Evolutionary conservation across 2,888 invertebrate genomes (phyloP), one percentile per base, ranked within the genome.

Genomic region (Colletes collaris): DNA sequence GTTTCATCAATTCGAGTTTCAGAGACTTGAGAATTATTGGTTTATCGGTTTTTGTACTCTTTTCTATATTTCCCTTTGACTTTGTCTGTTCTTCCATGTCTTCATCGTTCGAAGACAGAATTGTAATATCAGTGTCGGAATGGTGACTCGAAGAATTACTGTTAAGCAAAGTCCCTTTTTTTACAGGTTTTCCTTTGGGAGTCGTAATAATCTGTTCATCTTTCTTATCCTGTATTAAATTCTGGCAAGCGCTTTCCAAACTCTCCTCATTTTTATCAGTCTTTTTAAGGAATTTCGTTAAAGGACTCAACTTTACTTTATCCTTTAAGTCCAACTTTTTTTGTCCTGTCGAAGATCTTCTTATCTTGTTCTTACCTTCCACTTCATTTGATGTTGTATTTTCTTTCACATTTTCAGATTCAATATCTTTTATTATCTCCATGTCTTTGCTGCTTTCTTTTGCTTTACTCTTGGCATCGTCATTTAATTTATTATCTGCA

Each of bases 201-300:
- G 27, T 27, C 27, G 27, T 44, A 44, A 70, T 52, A 58, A 8
- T 1, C 27, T 27, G 66, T 5, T 79, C 58, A 62, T 70, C 10
- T 40, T 40, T 49, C 16, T 68, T 16, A 35, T 75, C 59, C 35
- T 69, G 44, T 3, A 50, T 35, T 19, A 44, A 53, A 60, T 66
- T 46, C n/a, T 56, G n/a, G 11, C 40, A 10, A 27, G 62, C 11
- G 13, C 60, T 53, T 8, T 66, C 53, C 3, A 60, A 35, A 11
- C 16, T 40, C 19, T 75, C 50, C 53, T 16, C 16, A 5, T 77
- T 52, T 35, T 58, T 79, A 6, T 84, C 89, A 67, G 89, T 70
- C 68, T 86, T 88, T 50, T 76, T 89, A 0, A 92, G 81, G 63
- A 91, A 86, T 19, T 87, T 85, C 10, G 85, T 80, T 55, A 91